Base-by-base conservation (phyloP, 1,140 invertebrate species). In the Subanguina moxae region DNA sequence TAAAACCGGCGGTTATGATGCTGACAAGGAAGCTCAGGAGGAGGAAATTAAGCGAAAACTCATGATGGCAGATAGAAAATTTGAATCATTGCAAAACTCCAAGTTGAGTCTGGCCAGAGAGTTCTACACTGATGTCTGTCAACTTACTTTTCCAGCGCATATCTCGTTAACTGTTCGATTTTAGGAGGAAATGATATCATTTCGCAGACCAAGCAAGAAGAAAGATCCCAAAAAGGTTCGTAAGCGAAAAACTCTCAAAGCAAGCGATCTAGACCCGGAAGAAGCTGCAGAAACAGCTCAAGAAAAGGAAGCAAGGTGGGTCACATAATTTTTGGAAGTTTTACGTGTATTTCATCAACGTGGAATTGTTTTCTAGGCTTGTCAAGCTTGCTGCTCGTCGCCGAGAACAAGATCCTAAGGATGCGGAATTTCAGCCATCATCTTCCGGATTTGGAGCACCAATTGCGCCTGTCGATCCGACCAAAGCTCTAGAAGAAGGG, bases 181-280 rank as follows among this genome's bases (percentile, higher is more conserved):
- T 68, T 64, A 71, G 48, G 76, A 88, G 86, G 78, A 83, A 32
- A 80, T 82, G 72, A 86, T 90, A 43, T 86, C 88, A 81, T 93
- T 98, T 83, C 96, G 95, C 82, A 97, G 97, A 84, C 86, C 90
- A 30, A 96, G 93, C 82, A 94, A 91, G 81, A 94, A 91, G 86
- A 88, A 90, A 71, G 84, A 76, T 65, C 76, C 79, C 1, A 74
- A 76, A n/a, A 86, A 83, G 72, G 70, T 86, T 27, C 76, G 86
- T 8, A 87, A 86, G 72, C 17, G 59, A 45, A 73, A 77, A 65
- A 62, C 74, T 8, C 52, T 88, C 21, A 87, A 85, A 68, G 87
- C 87, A 15, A 86, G 87, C 78, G 87, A 88, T 71, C 74, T 88
- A n/a, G 65, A 86, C 30, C 82, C 84, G 11, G 80, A 83, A 11